Evolutionary conservation across 2,113 vertebrate species (phyloP), one percentile per base, ranked within the genome.

Genomic region (Oryzias celebensis): DNA sequence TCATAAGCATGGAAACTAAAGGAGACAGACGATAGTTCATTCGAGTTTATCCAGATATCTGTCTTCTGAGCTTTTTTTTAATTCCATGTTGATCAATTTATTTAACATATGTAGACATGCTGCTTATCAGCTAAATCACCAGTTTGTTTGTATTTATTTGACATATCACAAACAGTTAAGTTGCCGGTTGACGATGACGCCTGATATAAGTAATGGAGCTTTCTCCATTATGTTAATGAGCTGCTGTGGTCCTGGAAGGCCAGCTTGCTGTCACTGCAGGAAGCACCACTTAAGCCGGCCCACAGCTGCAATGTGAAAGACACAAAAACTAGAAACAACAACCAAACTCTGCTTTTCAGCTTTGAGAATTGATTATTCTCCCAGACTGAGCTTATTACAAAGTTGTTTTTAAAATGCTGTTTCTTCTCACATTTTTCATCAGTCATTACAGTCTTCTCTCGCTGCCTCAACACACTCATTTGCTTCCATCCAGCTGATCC

Each of bases 271-370:
- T 53, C 66, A 18, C 65, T 44, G 66, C 43, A 13, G 46, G 50
- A 47, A 16, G 47, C 7, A 3, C 14, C 54, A 66, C 60, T 61
- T 58, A 55, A 61, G 54, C 64, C 62, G 23, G 44, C 46, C 75
- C 28, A 62, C 48, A 75, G 70, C 79, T 73, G 64, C 65, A 65
- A 79, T 75, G 77, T 81, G 65, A 77, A 59, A 62, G 26, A 20
- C 44, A 54, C 55, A 64, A n/a, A 53, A 13, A 0, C 62, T 68
- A 51, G 22, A 52, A 80, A 66, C 62, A 43, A 65, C 68, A 24
- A 51, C 28, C 14, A 8, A 70, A 55, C 65, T 74, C 62, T 56
- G 62, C 45, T 16, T 55, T 46, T n/a, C 14, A 42, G 7, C 7
- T 71, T 59, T 65, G 46, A 43, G 64, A 45, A 63, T 46, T 58